Base-by-base conservation (phyloP, 2,888 invertebrate species). In the Orthosia gracilis region DNA sequence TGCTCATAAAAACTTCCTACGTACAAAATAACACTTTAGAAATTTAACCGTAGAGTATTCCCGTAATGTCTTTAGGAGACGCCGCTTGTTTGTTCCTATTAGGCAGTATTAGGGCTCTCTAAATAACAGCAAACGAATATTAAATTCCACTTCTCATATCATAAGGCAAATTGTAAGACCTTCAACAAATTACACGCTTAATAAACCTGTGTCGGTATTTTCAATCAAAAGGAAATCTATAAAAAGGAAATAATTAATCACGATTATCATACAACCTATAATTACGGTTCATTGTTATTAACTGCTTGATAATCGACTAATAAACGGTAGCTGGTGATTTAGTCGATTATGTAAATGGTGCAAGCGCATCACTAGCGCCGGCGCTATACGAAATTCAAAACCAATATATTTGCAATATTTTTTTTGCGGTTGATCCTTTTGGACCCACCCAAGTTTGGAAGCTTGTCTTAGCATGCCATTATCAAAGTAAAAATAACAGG, bases 291-390 rank as follows among this genome's bases (percentile, higher is more conserved):
- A 55, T 82, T 82, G 47, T 76, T 72, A 50, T 71, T 66, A 71
- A 85, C 72, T 69, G 45, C 21, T 50, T 76, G 45, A 58, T 76
- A 80, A 62, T 73, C 71, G 76, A 81, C 49, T 67, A 63, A 57
- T 71, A 47, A 70, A 45, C 71, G 67, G 73, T 69, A 73, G 67
- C 64, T n/a, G 54, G 54, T 71, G 55, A 71, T 67, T 73, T 69
- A 68, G 66, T 73, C 76, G 82, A 84, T 76, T 71, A 77, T 26
- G 55, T 66, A 45, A 74, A 83, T 73, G 31, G 12, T 70, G 64
- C 15, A 70, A 50, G 55, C 57, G 55, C 78, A 81, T 71, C 84
- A 71, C 71, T 73, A 76, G 62, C 58, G 66, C 66, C 31, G 18
- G 57, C 47, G 57, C 11, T 58, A 21, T 45, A 55, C 50, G 26